Evolutionary conservation across 2,888 invertebrate species (phyloP).

Genomic region (Parapristionchus giblindavisi): DNA sequence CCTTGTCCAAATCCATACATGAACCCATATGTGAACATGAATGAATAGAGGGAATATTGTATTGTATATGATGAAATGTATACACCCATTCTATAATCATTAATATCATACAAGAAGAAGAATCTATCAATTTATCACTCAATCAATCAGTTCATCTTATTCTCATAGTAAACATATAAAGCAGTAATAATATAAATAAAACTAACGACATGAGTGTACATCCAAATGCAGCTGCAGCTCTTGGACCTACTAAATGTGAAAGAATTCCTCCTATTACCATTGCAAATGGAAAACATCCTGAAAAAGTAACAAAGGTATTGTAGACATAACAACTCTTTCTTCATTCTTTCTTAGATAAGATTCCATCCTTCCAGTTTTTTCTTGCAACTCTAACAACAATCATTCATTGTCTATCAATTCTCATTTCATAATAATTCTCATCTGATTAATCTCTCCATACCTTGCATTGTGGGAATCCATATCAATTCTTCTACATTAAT

Average conservation of each 20-base stretch:
- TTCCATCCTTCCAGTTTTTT: too few relatives aligned
- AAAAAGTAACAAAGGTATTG: too few relatives aligned
- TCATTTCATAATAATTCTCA: too few relatives aligned
- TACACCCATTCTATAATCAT: conserved; percentile 55
- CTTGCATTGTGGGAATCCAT: conserved; percentile 69
- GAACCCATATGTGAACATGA: conserved; percentile 65
- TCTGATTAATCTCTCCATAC: too few relatives aligned
- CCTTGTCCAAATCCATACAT: conserved; percentile 68
- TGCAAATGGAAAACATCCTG: conserved; percentile 68
- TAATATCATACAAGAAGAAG: not conserved
- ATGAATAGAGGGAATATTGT: conserved; percentile 57
- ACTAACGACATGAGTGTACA: conserved; percentile 63
- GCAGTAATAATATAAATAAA: too few relatives aligned
- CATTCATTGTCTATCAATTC: too few relatives aligned
- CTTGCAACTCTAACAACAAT: too few relatives aligned
- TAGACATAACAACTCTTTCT: too few relatives aligned
- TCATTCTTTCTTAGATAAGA: too few relatives aligned
- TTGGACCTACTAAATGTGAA: conserved; percentile 54
- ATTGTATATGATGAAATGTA: conserved; percentile 63
- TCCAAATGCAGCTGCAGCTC: conserved; percentile 62
- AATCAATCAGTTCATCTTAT: not conserved
- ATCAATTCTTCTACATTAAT: conserved; percentile 64
- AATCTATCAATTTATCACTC: not conserved
- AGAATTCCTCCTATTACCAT: conserved; percentile 68
- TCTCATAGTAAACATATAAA: not conserved